phyloP scores from a whole-genome alignment of 2,888 invertebrate genomes.

The Synanthedon tipuliformis region DNA sequence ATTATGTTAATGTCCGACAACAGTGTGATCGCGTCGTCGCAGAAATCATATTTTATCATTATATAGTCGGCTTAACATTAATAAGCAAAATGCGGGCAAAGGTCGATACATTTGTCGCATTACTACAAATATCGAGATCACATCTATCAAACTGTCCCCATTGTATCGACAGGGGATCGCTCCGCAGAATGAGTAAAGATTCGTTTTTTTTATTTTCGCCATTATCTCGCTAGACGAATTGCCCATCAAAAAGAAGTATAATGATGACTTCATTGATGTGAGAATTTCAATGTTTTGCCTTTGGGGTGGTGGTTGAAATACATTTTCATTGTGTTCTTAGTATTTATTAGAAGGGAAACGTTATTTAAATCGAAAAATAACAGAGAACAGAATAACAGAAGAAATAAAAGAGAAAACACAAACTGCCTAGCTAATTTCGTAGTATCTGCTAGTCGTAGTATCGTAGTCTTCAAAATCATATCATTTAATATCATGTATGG shows the following conservation, averaged over 20 bases:
- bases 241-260: not conserved
- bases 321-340: too few species aligned
- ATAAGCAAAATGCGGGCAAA: conserved; percentile 25
- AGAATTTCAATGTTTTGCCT: not conserved
- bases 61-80: conserved; percentile 17
- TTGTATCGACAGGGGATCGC: conserved; percentile 43
- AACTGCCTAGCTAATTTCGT: too few species aligned
- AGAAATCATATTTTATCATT: conserved; percentile 12
- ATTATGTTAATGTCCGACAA: conserved; percentile 24
- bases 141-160: conserved; percentile 56
- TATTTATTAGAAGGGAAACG: too few species aligned
- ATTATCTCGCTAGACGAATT: conserved; percentile 22
- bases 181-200: conserved; percentile 27
- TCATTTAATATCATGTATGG: too few species aligned
- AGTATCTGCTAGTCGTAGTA: too few species aligned
- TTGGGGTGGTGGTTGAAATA: too few species aligned
- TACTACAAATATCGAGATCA: conserved; percentile 42
- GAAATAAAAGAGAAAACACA: too few species aligned
- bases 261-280: not conserved
- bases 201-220: conserved; percentile 34
- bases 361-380: too few species aligned
- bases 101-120: conserved; percentile 33
- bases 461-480: too few species aligned
- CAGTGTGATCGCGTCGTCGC: conserved; percentile 3
- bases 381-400: too few species aligned